Evolutionary conservation across 1,140 invertebrate genomes (phyloP).

Genomic region (Brachionus rubens): DNA sequence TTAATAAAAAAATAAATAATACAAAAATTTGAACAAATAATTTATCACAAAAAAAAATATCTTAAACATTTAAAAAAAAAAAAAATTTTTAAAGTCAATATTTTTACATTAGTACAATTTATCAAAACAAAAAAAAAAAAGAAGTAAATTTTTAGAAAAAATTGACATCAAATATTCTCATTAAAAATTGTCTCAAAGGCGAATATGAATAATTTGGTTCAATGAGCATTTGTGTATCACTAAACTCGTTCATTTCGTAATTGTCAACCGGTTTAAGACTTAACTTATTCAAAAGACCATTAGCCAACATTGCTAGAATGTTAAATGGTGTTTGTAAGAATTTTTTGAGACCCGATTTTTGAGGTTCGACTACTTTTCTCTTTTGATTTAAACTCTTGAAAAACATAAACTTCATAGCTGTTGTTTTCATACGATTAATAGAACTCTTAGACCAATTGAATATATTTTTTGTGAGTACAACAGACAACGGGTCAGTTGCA

Average conservation of each 20-base stretch:
- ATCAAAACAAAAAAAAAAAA: slow-evolving; percentile 8
- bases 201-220: slow-evolving; percentile 11
- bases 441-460: slow-evolving; percentile 16
- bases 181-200: slow-evolving; percentile 15
- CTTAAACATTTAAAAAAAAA: not conserved
- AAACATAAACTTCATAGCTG: slow-evolving; percentile 9
- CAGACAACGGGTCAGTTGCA: not conserved
- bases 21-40: too few species aligned
- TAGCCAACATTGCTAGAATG: not conserved
- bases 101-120: not conserved
- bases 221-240: not conserved
- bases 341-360: too few species aligned
- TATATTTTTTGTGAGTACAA: not conserved
- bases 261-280: not conserved
- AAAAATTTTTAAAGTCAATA: not conserved
- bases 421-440: not conserved
- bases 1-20: too few species aligned
- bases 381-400: not conserved
- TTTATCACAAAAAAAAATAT: slow-evolving; percentile 3
- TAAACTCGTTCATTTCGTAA: not conserved
- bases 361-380: not conserved
- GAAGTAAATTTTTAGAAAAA: slow-evolving; percentile 20
- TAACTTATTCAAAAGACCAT: slow-evolving; percentile 17
- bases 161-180: slow-evolving; percentile 24
- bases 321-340: not conserved